phyloP scores from a whole-genome alignment of 2,113 vertebrate species.

The Dolichallabes microphthalmus region DNA sequence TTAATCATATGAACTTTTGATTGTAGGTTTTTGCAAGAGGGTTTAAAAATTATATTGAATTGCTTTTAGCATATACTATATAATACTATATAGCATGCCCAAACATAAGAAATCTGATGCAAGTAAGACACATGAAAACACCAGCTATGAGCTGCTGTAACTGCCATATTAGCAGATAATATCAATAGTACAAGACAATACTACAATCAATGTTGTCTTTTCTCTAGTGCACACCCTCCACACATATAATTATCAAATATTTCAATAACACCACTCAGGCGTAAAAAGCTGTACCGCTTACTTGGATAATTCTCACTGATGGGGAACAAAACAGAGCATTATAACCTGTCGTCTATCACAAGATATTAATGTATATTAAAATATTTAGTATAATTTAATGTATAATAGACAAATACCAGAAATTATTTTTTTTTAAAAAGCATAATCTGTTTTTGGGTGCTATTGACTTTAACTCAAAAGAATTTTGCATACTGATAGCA shows the following conservation, averaged over 20 bases:
- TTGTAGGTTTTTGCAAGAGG: neutral
- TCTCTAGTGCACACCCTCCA: neutral
- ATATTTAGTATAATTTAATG: too few species aligned
- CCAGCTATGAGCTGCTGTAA: neutral
- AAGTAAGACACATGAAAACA: neutral
- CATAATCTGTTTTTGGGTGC: too few species aligned
- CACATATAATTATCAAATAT: neutral
- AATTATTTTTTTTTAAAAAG: too few species aligned
- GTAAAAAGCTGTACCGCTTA: neutral
- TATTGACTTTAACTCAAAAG: too few species aligned
- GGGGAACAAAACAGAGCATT: neutral
- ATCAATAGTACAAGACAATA: conserved; percentile 5
- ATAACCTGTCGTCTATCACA: neutral
- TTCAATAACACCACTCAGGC: neutral
- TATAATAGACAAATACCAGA: too few species aligned
- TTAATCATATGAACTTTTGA: neutral
- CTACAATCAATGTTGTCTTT: neutral
- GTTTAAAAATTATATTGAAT: neutral
- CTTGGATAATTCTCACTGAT: neutral
- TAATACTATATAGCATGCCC: neutral
- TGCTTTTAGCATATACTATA: neutral
- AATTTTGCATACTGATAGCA: too few species aligned
- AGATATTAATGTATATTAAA: too few species aligned
- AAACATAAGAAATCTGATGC: neutral
- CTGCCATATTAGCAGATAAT: neutral